A percentile compares a stretch with the other conserved stretches of the same genome.
phyloP scores from a whole-genome alignment of 2,888 invertebrate genomes.

The Theretra japonica region DNA sequence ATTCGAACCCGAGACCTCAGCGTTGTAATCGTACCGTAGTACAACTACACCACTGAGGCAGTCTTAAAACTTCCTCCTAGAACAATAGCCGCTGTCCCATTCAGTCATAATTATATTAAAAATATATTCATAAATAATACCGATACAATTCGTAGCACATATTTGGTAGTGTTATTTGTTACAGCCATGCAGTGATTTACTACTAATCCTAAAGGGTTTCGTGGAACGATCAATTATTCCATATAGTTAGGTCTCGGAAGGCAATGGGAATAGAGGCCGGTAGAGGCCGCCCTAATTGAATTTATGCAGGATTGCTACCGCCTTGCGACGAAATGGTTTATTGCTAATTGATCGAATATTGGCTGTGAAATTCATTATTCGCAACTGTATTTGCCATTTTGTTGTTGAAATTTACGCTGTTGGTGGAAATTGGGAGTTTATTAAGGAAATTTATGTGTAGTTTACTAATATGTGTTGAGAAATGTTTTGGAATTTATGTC shows the following conservation, averaged over 20 bases:
- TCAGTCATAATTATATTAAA: no score
- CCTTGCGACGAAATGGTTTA: conserved; percentile 68
- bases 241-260: conserved; percentile 65
- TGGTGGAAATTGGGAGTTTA: not conserved
- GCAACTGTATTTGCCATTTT: conserved; percentile 26
- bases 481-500: no score
- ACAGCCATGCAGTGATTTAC: conserved; percentile 8
- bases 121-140: not conserved
- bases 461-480: no score
- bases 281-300: conserved; percentile 67
- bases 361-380: conserved; percentile 22
- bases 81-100: no score
- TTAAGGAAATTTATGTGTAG: not conserved
- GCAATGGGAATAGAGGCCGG: conserved; percentile 57
- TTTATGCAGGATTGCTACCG: conserved; percentile 73
- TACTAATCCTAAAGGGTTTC: conserved; percentile 54
- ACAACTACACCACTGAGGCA: no score
- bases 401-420: not conserved
- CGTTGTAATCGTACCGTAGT: no score
- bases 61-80: no score
- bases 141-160: conserved; percentile 1
- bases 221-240: conserved; percentile 69
- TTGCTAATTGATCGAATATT: conserved; percentile 72
- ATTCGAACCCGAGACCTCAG: no score
- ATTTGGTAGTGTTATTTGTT: not conserved